Evolutionary conservation across 2,888 invertebrate genomes (phyloP), one percentile per base, ranked within the genome.

Genomic region (Volucella bombylans): DNA sequence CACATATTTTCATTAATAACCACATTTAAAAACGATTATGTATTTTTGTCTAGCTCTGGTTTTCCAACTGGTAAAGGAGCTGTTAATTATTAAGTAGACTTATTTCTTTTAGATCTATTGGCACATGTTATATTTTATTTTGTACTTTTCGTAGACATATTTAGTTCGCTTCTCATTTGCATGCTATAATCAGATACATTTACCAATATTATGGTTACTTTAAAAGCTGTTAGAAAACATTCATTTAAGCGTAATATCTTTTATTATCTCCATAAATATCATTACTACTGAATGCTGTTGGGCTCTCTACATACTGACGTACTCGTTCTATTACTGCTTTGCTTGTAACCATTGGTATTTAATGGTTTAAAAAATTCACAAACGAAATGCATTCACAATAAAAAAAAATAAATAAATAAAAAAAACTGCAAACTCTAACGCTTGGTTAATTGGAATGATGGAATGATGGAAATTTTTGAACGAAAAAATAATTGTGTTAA

Each of bases 271-370:
- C 31, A 12, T 80, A 49, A 52, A 64, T 45, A 49, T 65, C 65
- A 64, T 18, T 57, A 41, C 68, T 57, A 55, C 67, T 79, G 79
- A 79, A 64, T 82, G 82, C 82, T 73, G 81, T 57, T 69, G 64
- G 54, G 18, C 73, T 77, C 45, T 62, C 15, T 31, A 31, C 31
- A 31, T 31, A 31, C 6, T 31, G 31, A 4, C 6, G 6, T 31
- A 31, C 31, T 69, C 68, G 61, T 69, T 71, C 59, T 78, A 68
- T 68, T 54, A 73, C 72, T 62, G 82, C 71, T 78, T 69, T 83
- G 55, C 78, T 50, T 50, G 18, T 69, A 43, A 52, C 52, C 76
- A 67, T 80, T 67, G 72, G 8, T n/a, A n/a, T 61, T 62, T 69
- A 64, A 82, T 62, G 61, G 73, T 57, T 64, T 11, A 64, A 50